Base-by-base conservation (phyloP, 2,113 vertebrate genomes). In the Tursiops truncatus region DNA sequence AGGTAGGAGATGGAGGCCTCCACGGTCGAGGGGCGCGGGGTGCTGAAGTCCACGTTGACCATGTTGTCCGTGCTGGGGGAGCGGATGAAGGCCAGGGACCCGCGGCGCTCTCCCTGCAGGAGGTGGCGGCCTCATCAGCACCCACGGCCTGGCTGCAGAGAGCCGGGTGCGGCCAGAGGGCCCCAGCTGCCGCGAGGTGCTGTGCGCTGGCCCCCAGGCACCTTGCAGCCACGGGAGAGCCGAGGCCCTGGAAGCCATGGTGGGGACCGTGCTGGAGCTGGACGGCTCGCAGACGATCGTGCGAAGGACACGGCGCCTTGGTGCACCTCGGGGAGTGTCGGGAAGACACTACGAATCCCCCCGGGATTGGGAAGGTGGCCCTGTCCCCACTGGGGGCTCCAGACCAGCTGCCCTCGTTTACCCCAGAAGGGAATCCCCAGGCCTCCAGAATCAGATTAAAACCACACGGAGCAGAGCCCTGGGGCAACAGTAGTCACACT, bases 41-140 rank as follows among this genome's bases (percentile, higher is more conserved):
- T 99, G 97, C 98, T 99, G 98, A 99, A 99, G 98, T 99, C 99
- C 56, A 99, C 97, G 6, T 99, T 99, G 6, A 99, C 98, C 85
- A 99, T 98, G 93, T 99, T 99, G 95, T 99, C 99, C 0, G 98
- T 99, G 67, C 99, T 99, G 25, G 99, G 99, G 38, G 99, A 99
- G 18, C 99, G 99, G 92, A 99, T 96, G 89, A 99, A 99, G 92
- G 99, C 99, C 98, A 99, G 98, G 2, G 99, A 99, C 12, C 99
- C 99, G 82, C 99, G 98, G 12, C 99, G 98, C 96, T 99, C 99
- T 60, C 99, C 99, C 99, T 99, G 96, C 1, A 23, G 88, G 36
- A 31, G 82, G 79, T 96, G 82, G 95, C 0, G 62, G 90, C 53
- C 25, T 15, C 8, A 36, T 90, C 53, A 87, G 47, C 14, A 62